phyloP scores from a whole-genome alignment of 2,113 vertebrate genomes.

The Ginglymostoma cirratum region DNA sequence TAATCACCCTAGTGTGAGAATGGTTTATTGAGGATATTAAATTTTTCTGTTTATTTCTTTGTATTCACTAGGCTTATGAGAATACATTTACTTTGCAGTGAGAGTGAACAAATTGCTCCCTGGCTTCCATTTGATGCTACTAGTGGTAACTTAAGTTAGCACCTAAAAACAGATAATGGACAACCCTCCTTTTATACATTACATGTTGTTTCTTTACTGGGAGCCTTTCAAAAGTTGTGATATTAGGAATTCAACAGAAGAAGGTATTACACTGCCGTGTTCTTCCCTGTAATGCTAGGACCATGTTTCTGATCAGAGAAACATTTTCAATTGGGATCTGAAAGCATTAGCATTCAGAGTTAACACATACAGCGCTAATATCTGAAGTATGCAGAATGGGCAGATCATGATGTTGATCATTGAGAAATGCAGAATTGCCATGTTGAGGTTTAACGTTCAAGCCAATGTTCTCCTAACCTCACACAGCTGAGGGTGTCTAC shows the following conservation, averaged over 20 bases:
- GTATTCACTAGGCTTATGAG: background rate
- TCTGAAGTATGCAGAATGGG: background rate
- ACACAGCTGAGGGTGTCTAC: background rate
- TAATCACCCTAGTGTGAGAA: slow-evolving; percentile 5
- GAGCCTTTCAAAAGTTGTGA: background rate
- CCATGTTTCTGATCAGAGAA: background rate
- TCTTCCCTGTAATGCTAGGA: background rate
- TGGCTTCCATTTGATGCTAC: background rate
- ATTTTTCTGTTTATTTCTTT: slow-evolving; percentile 12
- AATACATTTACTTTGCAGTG: slow-evolving; percentile 10
- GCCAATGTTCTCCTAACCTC: background rate
- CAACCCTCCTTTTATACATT: background rate
- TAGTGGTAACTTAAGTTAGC: background rate
- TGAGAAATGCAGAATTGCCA: background rate
- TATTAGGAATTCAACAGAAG: background rate
- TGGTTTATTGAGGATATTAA: slow-evolving; percentile 27
- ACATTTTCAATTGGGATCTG: background rate
- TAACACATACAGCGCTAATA: background rate
- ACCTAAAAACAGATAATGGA: slow-evolving; percentile 9
- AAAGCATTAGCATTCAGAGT: background rate
- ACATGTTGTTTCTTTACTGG: background rate
- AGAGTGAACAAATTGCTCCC: background rate
- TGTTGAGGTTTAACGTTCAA: background rate
- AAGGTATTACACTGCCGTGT: background rate
- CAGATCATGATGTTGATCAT: background rate